phyloP scores from a whole-genome alignment of 2,888 invertebrate species.

The Chymomyza amoena region DNA sequence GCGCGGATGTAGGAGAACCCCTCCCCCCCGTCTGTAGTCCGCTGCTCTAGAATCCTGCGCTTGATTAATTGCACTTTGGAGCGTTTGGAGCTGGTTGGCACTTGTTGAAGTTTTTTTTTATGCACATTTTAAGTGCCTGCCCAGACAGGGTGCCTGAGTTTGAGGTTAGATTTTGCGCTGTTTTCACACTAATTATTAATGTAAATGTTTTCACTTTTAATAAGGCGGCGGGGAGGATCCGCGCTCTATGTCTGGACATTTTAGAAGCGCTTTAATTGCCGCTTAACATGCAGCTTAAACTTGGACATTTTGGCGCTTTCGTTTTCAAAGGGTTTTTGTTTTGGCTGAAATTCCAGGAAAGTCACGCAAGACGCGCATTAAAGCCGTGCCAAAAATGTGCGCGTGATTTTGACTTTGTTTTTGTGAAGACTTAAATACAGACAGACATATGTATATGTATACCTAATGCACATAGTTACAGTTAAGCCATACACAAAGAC shows the following conservation, averaged over 20 bases:
- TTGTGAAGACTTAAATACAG: neutral
- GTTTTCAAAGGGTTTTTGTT: conserved; percentile 20
- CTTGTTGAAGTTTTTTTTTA: conserved; percentile 53
- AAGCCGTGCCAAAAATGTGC: neutral
- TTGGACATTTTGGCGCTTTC: conserved; percentile 33
- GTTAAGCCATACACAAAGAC: neutral
- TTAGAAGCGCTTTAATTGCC: conserved; percentile 43
- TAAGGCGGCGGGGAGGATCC: conserved; percentile 23
- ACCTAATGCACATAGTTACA: neutral
- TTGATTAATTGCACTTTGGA: conserved; percentile 66
- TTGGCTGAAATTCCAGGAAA: neutral
- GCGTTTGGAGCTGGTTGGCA: conserved; percentile 33
- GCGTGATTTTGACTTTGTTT: neutral
- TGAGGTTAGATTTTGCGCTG: conserved; percentile 21
- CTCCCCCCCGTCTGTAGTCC: neutral
- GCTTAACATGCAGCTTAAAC: conserved; percentile 60
- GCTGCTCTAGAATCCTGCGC: neutral
- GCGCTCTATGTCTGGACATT: conserved; percentile 32
- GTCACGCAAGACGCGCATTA: neutral
- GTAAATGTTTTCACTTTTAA: conserved; percentile 72
- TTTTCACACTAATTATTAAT: conserved; percentile 67
- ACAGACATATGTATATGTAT: neutral
- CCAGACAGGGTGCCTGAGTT: conserved; percentile 5
- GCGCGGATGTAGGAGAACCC: conserved; percentile 3
- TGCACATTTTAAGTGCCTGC: conserved; percentile 16